Conservation (phyloP, 2,888 invertebrate genomes). For the Diarsia brunnea region DNA sequence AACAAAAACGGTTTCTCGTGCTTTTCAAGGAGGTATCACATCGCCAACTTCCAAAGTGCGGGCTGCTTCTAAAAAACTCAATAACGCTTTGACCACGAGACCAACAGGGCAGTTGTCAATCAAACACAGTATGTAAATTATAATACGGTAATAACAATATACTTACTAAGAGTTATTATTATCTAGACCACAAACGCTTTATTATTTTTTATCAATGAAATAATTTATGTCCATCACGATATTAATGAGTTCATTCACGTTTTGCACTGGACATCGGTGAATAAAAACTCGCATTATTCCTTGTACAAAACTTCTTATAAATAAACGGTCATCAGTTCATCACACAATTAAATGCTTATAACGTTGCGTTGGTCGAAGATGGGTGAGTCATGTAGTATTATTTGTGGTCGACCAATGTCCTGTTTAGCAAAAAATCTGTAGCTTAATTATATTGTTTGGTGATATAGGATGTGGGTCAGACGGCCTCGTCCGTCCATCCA, state of each 20-base stretch:
- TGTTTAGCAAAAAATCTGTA: slow-evolving; percentile 63
- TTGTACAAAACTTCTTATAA: slow-evolving; percentile 30
- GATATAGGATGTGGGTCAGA: slow-evolving; percentile 80
- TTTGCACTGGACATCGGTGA: slow-evolving; percentile 27
- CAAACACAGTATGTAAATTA: neutral
- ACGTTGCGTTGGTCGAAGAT: slow-evolving; percentile 34
- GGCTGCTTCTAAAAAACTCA: neutral
- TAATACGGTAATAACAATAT: neutral
- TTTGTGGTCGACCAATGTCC: slow-evolving; percentile 46
- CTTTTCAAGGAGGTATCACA: neutral
- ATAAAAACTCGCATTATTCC: slow-evolving; percentile 24
- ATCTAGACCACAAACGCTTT: slow-evolving; percentile 4
- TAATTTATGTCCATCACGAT: slow-evolving; percentile 12
- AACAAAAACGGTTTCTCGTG: neutral
- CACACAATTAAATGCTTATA: slow-evolving; percentile 41
- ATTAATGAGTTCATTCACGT: slow-evolving; percentile 41
- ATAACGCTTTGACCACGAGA: neutral
- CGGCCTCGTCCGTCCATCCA: slow-evolving; percentile 60
- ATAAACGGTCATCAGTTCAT: neutral
- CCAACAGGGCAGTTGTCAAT: neutral
- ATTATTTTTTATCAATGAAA: slow-evolving; percentile 38
- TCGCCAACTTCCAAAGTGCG: neutral
- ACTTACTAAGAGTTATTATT: neutral
- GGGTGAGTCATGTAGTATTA: slow-evolving; percentile 46
- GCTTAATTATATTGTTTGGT: slow-evolving; percentile 70